Evolutionary conservation across 2,113 vertebrate genomes (phyloP).

Genomic region (Chrysochloris asiatica): DNA sequence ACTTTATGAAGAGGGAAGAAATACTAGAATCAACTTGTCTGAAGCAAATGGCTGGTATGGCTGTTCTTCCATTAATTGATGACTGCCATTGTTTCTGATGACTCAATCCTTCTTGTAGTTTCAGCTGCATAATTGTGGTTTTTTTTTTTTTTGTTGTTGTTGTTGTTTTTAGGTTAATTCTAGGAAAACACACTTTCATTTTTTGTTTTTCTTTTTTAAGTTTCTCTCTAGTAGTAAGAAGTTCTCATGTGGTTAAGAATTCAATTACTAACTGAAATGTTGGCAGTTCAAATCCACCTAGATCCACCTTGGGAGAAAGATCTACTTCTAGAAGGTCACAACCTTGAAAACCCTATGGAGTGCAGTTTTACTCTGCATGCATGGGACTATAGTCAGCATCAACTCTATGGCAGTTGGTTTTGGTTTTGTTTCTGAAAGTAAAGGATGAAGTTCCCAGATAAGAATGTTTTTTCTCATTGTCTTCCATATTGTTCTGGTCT

Average conservation of each 20-base stretch:
- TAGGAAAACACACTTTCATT: constrained; percentile 14
- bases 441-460: neutral
- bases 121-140: neutral
- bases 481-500: neutral
- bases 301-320: neutral
- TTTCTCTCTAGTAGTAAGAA: neutral
- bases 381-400: neutral
- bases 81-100: neutral
- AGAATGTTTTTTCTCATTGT: neutral
- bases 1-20: neutral
- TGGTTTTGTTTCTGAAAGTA: neutral
- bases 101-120: neutral
- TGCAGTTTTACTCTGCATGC: neutral
- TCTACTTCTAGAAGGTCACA: neutral
- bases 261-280: neutral
- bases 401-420: neutral
- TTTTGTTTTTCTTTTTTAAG: neutral
- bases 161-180: neutral
- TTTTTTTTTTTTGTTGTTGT: neutral
- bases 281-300: neutral
- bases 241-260: neutral
- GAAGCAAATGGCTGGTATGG: neutral
- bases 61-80: neutral
- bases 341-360: neutral
- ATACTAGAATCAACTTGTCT: neutral